phyloP scores from a whole-genome alignment of 2,113 vertebrate species.

The Gnathonemus longibarbis region DNA sequence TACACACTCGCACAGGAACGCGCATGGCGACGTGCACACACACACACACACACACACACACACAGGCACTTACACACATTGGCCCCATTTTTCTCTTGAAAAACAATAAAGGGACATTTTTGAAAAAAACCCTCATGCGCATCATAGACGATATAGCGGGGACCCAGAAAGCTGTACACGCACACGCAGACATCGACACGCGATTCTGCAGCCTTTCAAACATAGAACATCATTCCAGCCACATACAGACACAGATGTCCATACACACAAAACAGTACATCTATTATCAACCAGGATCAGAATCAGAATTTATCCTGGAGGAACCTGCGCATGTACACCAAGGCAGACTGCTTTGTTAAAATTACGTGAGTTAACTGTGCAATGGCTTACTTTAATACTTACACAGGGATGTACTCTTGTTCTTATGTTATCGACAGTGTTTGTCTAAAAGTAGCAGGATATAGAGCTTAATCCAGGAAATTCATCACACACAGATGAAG shows the following conservation, averaged over 20 bases:
- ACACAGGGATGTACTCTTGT: neutral
- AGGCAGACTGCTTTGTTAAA: neutral
- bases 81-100: neutral
- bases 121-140: neutral
- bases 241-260: constrained; percentile 9
- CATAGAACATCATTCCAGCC: neutral
- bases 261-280: neutral
- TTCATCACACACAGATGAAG: neutral
- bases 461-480: neutral
- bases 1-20: constrained; percentile 18
- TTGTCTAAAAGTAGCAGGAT: neutral
- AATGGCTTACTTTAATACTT: neutral
- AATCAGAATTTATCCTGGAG: neutral
- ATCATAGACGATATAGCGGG: neutral
- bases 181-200: neutral
- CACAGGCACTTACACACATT: neutral
- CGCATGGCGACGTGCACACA: neutral
- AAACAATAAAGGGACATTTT: neutral
- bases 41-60: neutral
- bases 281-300: neutral
- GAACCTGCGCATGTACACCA: neutral
- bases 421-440: neutral
- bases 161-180: neutral
- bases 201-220: neutral
- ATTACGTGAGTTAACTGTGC: neutral